These are phyloP conservation scores for Dallia pectoralis DNA, from an alignment of 2,797 vertebrate species.

Conservation along the genomic window DNA sequence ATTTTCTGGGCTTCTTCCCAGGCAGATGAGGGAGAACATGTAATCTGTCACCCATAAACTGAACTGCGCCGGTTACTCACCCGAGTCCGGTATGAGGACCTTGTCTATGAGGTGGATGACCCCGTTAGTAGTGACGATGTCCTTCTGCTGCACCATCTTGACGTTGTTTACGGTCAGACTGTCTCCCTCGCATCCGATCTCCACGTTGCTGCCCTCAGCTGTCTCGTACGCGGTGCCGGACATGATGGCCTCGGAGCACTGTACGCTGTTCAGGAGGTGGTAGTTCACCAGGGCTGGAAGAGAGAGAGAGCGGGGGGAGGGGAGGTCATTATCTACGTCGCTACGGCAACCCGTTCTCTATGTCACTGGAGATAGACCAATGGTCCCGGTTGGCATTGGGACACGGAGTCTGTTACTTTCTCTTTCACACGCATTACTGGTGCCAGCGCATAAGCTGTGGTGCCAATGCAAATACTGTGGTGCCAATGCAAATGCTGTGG, in stretches of 20 bases:
- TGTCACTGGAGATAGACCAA: too few species aligned
- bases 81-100: constrained; percentile 90
- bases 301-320: background rate
- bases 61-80: constrained; percentile 64
- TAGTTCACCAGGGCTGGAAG: constrained; percentile 86
- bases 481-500: too few species aligned
- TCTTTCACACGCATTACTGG: too few species aligned
- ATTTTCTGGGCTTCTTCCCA: too few species aligned
- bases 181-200: constrained; percentile 91
- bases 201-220: constrained; percentile 85
- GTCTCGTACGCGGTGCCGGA: constrained; percentile 84
- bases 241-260: constrained; percentile 95
- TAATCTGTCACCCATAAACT: too few species aligned
- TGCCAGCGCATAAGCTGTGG: too few species aligned
- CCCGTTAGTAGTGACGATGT: constrained; percentile 90
- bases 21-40: too few species aligned
- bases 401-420: too few species aligned
- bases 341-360: too few species aligned
- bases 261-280: constrained; percentile 87
- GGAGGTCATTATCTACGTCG: background rate
- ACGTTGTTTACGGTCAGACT: constrained; percentile 91
- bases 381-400: too few species aligned
- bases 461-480: too few species aligned
- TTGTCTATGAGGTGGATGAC: constrained; percentile 92
- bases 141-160: constrained; percentile 94